These are phyloP conservation scores for Oedothorax gibbosus DNA, from an alignment of 1,140 invertebrate genomes.

Conservation along the genomic window DNA sequence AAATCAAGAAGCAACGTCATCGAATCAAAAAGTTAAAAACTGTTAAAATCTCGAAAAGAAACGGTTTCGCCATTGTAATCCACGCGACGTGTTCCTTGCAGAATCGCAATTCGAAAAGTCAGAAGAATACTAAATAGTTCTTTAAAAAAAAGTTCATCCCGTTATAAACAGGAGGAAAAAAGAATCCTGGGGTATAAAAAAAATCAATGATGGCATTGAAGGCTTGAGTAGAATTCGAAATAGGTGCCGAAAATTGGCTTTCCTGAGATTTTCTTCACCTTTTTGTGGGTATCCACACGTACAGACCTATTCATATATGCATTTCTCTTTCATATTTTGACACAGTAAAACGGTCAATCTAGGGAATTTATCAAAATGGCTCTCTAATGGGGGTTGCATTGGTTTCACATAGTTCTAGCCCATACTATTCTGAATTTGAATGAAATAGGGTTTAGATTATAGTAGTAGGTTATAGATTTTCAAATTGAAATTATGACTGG, in stretches of 20 bases:
- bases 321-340: background rate
- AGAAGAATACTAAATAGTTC: background rate
- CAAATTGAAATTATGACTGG: too few species aligned
- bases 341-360: slow-evolving; percentile 20
- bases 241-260: background rate
- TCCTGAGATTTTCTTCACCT: background rate
- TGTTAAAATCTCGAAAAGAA: too few species aligned
- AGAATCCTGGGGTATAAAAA: background rate
- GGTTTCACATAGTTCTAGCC: too few species aligned
- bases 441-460: too few species aligned
- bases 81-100: too few species aligned
- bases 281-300: background rate
- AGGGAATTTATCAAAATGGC: slow-evolving; percentile 8
- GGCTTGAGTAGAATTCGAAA: slow-evolving; percentile 20
- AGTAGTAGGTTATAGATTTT: too few species aligned
- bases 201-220: slow-evolving; percentile 13
- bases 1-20: too few species aligned
- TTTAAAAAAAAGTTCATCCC: background rate
- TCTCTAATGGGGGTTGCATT: background rate
- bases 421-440: too few species aligned
- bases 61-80: too few species aligned
- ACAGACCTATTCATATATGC: background rate
- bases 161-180: background rate
- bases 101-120: too few species aligned
- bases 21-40: too few species aligned